Evolutionary conservation across 1,140 invertebrate species (phyloP), one percentile per base, ranked within the genome.

Genomic region (Leptoteleia sp.): DNA sequence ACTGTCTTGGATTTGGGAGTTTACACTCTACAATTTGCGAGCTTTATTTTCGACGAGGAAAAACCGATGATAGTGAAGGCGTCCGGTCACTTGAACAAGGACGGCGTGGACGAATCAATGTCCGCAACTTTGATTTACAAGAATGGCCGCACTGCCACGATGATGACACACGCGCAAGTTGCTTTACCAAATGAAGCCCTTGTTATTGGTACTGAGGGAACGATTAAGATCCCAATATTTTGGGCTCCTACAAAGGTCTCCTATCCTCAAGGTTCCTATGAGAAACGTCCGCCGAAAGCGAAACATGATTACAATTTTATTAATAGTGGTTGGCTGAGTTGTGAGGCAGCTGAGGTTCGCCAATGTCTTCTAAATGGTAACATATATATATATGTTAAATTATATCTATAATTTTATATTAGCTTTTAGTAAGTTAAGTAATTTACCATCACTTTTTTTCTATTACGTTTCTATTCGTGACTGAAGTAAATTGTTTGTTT

Each of bases 1-100:
- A 93, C 93, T 0, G 87, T 96, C 16, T 87, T 97, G 12, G 96
- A 97, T 85, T 88, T 98, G 37, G 97, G 96, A 0, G 90, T 97
- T 15, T 98, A 98, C 83, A 85, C 90, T 3, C 85, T 97, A 9
- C 96, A 98, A 82, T 92, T 95, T 12, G 92, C 92, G 0, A 92
- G 92, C 71, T 92, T 93, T 70, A 90, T 95, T n/a, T 96, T 93
- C 81, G 89, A 92, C 65, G 91, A 93, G 8, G 90, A 92, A 65
- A 90, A 91, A 61, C 93, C 94, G 4, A 89, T 91, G 17, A 90
- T 86, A 15, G 89, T 94, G 29, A 91, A 90, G 67, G 91, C 93
- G 1, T 84, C 85, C 27, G 95, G 95, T 17, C 88, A 91, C 48
- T 82, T 95, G 11, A 96, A 94, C 81, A 83, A 90, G 12, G 88